Percentiles rank a stretch among this genome's conserved stretches.
Evolutionary conservation across 35 echinoderm and acorn worm species (phyloP).

Genomic region (Diadema setosum): DNA sequence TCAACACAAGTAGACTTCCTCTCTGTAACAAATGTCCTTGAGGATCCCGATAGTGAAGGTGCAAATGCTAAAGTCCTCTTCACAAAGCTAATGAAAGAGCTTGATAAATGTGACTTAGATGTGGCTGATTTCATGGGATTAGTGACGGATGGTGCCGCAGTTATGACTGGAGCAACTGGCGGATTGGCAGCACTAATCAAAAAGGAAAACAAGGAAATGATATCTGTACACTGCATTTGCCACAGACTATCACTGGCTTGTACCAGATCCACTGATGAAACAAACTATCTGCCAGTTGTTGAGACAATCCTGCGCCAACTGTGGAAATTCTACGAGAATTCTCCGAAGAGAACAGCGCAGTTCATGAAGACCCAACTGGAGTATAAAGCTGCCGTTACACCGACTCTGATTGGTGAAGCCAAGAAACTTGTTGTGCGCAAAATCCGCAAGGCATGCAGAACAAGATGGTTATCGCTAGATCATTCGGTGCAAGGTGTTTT

Average conservation of each 20-base stretch:
- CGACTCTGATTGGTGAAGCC: not conserved
- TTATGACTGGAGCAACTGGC: not conserved
- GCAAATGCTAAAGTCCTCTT: not conserved
- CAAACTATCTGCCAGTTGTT: not conserved
- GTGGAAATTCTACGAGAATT: not conserved
- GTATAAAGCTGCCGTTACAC: not conserved
- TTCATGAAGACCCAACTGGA: not conserved
- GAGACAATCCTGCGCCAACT: not conserved
- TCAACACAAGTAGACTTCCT: not conserved
- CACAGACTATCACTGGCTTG: conserved; percentile 5
- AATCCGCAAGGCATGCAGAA: not conserved
- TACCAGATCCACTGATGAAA: not conserved
- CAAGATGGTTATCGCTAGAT: conserved; percentile 20
- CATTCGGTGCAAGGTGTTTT: not conserved
- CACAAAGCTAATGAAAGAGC: not conserved
- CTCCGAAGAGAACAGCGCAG: not conserved
- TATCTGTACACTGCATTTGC: conserved; percentile 5
- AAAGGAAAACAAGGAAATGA: not conserved
- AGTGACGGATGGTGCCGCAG: conserved; percentile 14
- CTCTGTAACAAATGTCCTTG: not conserved
- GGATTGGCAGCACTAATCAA: not conserved
- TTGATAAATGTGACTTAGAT: not conserved
- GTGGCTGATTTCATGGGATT: not conserved
- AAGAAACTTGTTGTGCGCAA: not conserved
- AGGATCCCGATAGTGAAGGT: not conserved